Conservation (phyloP, 2,113 vertebrate genomes). For the Chinchilla lanigera region DNA sequence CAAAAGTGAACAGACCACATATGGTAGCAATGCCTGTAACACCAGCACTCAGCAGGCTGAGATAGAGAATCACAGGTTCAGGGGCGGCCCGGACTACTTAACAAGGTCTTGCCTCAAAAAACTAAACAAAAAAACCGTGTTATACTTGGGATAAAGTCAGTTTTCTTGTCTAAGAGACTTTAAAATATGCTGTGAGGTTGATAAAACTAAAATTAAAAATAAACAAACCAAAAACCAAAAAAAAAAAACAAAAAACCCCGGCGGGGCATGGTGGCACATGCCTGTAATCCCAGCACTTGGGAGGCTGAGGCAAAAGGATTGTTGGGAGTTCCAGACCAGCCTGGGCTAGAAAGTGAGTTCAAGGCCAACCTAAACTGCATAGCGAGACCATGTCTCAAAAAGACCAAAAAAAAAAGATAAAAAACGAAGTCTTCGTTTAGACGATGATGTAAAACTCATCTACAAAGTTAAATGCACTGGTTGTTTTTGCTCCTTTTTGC, state of each 20-base stretch:
- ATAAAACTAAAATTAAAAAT: too few relatives aligned
- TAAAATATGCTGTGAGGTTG: conserved; percentile 2
- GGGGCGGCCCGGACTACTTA: not conserved
- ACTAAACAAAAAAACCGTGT: not conserved
- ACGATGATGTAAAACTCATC: too few relatives aligned
- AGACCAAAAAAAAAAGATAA: too few relatives aligned
- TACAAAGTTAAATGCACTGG: not conserved
- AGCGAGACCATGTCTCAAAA: too few relatives aligned
- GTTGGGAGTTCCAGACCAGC: too few relatives aligned
- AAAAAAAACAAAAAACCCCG: too few relatives aligned
- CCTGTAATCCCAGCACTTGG: too few relatives aligned
- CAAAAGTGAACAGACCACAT: not conserved
- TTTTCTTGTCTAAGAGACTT: not conserved
- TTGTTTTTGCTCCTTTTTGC: not conserved
- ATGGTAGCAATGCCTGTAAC: not conserved
- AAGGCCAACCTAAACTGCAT: too few relatives aligned
- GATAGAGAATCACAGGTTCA: not conserved
- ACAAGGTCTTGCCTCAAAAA: not conserved
- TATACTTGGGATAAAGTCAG: conserved; percentile 9
- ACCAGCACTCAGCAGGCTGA: not conserved
- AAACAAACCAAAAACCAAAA: too few relatives aligned
- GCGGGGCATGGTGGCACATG: too few relatives aligned
- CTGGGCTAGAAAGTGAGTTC: too few relatives aligned
- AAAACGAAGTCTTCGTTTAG: conserved; percentile 29
- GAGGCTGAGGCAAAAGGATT: too few relatives aligned